These are phyloP conservation scores for Tautogolabrus adspersus DNA, from an alignment of 2,113 vertebrate genomes.

Conservation along the genomic window DNA sequence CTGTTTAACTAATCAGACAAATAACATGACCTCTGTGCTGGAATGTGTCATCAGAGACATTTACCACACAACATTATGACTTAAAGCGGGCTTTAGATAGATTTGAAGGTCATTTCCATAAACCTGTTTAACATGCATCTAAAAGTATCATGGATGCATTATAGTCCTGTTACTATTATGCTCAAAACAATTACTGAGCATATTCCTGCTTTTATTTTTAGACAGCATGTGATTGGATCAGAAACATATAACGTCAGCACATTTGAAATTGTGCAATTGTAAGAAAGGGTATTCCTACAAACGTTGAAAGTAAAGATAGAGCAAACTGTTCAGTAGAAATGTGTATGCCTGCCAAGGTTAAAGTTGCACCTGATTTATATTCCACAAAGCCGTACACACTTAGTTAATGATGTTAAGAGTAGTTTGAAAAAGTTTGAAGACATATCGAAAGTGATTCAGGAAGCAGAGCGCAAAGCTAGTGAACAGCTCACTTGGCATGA, in stretches of 20 bases:
- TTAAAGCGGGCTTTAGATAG: neutral
- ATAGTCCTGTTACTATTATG: neutral
- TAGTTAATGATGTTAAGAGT: neutral
- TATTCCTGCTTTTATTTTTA: neutral
- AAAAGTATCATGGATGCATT: neutral
- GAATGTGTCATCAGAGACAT: neutral
- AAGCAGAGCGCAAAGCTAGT: conserved; percentile 2
- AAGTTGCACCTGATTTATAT: neutral
- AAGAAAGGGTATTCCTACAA: neutral
- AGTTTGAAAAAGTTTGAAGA: neutral
- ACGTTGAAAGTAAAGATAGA: neutral
- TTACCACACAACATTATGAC: neutral
- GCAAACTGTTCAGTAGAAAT: neutral
- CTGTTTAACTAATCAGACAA: conserved; percentile 1
- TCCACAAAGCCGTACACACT: neutral
- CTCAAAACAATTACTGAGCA: neutral
- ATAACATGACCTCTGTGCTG: neutral
- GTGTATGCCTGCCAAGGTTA: too few relatives aligned
- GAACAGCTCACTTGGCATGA: conserved; percentile 7
- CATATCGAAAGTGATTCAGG: neutral
- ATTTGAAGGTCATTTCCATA: neutral
- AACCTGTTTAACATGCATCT: neutral
- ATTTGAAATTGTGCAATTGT: conserved; percentile 13
- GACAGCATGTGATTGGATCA: neutral
- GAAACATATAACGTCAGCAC: neutral